These are phyloP conservation scores for Bufo gargarizans DNA, from an alignment of 2,113 vertebrate genomes.

Conservation along the genomic window DNA sequence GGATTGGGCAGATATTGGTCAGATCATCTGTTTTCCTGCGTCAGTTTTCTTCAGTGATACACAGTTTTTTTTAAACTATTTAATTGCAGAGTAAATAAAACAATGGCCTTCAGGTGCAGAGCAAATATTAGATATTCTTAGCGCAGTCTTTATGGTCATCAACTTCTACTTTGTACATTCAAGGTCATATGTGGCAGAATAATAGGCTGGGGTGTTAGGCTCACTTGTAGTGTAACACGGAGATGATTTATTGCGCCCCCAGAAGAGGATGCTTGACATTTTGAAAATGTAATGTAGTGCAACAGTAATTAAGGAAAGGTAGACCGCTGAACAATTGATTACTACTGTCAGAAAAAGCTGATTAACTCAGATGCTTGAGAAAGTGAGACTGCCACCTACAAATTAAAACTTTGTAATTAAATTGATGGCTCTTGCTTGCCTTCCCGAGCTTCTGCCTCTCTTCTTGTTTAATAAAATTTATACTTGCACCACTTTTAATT, in stretches of 20 bases:
- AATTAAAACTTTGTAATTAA: slow-evolving; percentile 80
- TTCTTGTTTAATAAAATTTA: slow-evolving; percentile 29
- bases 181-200: slow-evolving; percentile 73
- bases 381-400: slow-evolving; percentile 68
- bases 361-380: slow-evolving; percentile 76
- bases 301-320: slow-evolving; percentile 76
- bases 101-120: not conserved
- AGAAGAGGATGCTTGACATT: slow-evolving; percentile 75
- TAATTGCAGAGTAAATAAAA: not conserved
- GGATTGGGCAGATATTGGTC: no score
- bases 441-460: slow-evolving; percentile 59
- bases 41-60: not conserved
- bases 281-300: slow-evolving; percentile 71
- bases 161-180: slow-evolving; percentile 47
- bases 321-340: slow-evolving; percentile 74
- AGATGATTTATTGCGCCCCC: slow-evolving; percentile 77
- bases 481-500: slow-evolving; percentile 19
- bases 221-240: slow-evolving; percentile 55
- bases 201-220: slow-evolving; percentile 62
- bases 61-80: not conserved
- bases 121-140: slow-evolving; percentile 36
- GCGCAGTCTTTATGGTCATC: not conserved
- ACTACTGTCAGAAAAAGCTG: slow-evolving; percentile 71
- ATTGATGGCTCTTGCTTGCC: slow-evolving; percentile 67
- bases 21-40: no score